Evolutionary conservation across 1,140 invertebrate genomes (phyloP), one percentile per base, ranked within the genome.

Genomic region (Atta colombica): DNA sequence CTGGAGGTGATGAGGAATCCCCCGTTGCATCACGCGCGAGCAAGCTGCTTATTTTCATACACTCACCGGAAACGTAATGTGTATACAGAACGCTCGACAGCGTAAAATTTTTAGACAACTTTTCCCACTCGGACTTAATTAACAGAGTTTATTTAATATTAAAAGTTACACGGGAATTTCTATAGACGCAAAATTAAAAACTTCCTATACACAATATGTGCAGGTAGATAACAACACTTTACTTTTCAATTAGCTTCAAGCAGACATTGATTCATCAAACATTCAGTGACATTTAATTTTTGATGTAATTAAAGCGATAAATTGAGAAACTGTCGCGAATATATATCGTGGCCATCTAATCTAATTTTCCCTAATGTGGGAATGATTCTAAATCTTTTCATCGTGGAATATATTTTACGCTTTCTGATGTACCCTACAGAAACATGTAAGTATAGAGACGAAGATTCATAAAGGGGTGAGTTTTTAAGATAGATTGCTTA

Each of bases 401-500:
- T 7, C 18, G 18, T 12, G 25, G 6, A 78, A 66, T 66, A 66
- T 16, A 66, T 49, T 21, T 14, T 16, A 16, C n/a, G 28, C 7
- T 74, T 74, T 61, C 25, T 35, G 80, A 61, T 84, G 51, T 58
- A 55, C 49, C 16, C 25, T 60, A 18, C 68, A 80, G 84, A 80
- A 68, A 28, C 75, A 35, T n/a, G 31, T 31, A 31, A 3, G 8
- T 77, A 39, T 39, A 77, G 7, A 81, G n/a, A n/a, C 55, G 10
- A 61, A 86, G 75, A 86, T 49, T 18, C 82, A 74, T 55, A 14
- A 85, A 78, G 53, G 35, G 80, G 18, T 49, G 77, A 75, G 81
- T 68, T 69, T 51, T n/a, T 86, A 51, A 87, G 86, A 87, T 87
- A 85, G 60, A 87, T 87, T 85, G 86, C 69, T 85, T 77, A 85